Percentiles rank a stretch among this genome's conserved stretches.
Conservation (phyloP, 1,140 invertebrate genomes). For the Triops cancriformis region DNA sequence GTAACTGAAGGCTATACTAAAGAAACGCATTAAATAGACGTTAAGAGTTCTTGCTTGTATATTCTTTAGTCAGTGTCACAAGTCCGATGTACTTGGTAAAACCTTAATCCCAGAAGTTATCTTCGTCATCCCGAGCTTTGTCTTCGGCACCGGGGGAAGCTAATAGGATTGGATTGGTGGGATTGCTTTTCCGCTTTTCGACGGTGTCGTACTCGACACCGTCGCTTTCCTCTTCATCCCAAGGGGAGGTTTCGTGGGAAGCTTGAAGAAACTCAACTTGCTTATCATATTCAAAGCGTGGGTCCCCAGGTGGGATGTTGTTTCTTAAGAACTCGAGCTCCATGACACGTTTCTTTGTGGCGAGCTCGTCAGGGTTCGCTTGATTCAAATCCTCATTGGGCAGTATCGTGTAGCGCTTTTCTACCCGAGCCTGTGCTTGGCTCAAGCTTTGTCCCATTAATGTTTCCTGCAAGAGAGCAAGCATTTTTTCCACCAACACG, state of each 20-base stretch:
- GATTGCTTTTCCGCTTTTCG: neutral
- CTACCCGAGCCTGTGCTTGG: neutral
- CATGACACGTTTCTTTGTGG: conserved; percentile 8
- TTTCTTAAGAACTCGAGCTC: conserved; percentile 1
- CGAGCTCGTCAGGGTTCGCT: neutral
- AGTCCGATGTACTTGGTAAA: neutral
- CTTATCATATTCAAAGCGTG: conserved; percentile 6
- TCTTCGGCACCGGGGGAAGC: neutral
- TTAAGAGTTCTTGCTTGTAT: too few relatives aligned
- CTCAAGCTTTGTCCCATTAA: neutral
- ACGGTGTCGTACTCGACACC: neutral
- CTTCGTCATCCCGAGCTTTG: neutral
- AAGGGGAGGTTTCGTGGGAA: neutral
- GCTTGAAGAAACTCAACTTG: conserved; percentile 1
- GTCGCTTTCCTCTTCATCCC: neutral
- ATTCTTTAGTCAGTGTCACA: too few relatives aligned
- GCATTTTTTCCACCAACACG: neutral
- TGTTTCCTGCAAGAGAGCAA: conserved; percentile 3
- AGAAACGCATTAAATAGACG: too few relatives aligned
- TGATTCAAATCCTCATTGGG: neutral
- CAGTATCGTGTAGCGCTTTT: neutral
- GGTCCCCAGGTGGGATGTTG: conserved; percentile 11
- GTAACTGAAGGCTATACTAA: too few relatives aligned
- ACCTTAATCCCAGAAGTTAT: conserved; percentile 6
- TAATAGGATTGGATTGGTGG: neutral